Evolutionary conservation across 2,888 invertebrate genomes (phyloP), one percentile per base, ranked within the genome.

Genomic region (Leptinotarsa juncta): DNA sequence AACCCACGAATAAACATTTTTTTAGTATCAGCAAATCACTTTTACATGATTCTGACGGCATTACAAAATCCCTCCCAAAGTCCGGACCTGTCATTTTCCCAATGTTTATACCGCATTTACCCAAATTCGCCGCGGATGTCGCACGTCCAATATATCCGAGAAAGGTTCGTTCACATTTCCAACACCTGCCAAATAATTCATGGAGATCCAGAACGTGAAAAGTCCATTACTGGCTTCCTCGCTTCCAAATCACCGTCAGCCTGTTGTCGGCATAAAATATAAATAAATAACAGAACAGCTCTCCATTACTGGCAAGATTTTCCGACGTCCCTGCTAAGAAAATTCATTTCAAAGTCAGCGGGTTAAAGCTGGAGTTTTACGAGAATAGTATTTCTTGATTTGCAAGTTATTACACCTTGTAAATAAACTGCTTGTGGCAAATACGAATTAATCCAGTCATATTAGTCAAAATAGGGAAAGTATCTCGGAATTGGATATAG

Each of bases 131-230:
- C 2, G 32, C n/a, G 48, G 49, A 68, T 68, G 55, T 55, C 68
- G 55, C 55, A 55, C 55, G 32, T 67, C 67, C 67, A 51, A 42
- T 50, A 67, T 67, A 55, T 53, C 32, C 49, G 55, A 55, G 26
- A 68, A 68, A 32, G 68, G 68, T 69, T 73, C 75, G 70, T 73
- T 67, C 65, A 67, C 70, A 71, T 77, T 77, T 71, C 70, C 57
- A 66, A 73, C 70, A 75, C 75, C 75, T 73, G 67, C 62, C 73
- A 69, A 79, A 79, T 76, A 76, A 78, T 79, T 79, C 75, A 78
- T 73, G 55, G 65, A 50, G 70, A 75, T 65, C 65, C 67, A 68
- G 57, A 72, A 76, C 76, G 57, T 70, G 79, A 70, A 77, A 77
- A 79, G 72, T 77, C 79, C 79, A 79, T 79, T 79, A 79, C 69